Evolutionary conservation across 1,140 invertebrate genomes (phyloP).

Genomic region (Andrena cerasifolii): DNA sequence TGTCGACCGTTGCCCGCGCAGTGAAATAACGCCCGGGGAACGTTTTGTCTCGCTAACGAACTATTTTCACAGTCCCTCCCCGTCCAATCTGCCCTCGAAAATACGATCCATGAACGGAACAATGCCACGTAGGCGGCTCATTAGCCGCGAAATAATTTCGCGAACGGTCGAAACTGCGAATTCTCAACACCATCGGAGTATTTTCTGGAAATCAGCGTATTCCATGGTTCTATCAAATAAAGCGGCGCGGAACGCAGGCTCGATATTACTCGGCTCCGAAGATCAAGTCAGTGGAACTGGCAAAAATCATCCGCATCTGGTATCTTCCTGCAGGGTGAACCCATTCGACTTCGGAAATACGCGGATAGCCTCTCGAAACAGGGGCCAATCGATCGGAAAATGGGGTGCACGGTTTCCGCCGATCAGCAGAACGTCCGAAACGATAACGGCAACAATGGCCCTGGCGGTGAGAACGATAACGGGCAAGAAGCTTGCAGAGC

Average conservation of each 20-base stretch:
- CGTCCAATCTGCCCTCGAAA: background rate
- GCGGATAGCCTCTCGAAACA: background rate
- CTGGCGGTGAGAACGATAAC: conserved; percentile 11
- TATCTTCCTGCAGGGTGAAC: background rate
- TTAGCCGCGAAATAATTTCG: background rate
- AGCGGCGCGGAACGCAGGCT: no score
- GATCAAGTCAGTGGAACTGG: no score
- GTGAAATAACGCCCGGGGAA: conserved; percentile 3
- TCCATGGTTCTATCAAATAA: no score
- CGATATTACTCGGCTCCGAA: no score
- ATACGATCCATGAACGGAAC: background rate
- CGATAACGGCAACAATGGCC: conserved; percentile 33
- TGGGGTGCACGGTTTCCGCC: conserved; percentile 28
- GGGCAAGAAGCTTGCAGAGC: background rate
- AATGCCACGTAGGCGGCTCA: background rate
- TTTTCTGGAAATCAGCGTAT: background rate
- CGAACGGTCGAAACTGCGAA: background rate
- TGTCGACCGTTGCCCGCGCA: no score
- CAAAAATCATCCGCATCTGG: background rate
- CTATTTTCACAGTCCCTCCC: background rate
- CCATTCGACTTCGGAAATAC: background rate
- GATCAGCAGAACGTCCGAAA: conserved; percentile 16
- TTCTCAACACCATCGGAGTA: background rate
- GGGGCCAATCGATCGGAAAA: conserved; percentile 34
- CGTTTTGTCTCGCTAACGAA: conserved; percentile 35